Base-by-base conservation (phyloP, 2,113 vertebrate genomes). In the Epinephelus cyanopodus region DNA sequence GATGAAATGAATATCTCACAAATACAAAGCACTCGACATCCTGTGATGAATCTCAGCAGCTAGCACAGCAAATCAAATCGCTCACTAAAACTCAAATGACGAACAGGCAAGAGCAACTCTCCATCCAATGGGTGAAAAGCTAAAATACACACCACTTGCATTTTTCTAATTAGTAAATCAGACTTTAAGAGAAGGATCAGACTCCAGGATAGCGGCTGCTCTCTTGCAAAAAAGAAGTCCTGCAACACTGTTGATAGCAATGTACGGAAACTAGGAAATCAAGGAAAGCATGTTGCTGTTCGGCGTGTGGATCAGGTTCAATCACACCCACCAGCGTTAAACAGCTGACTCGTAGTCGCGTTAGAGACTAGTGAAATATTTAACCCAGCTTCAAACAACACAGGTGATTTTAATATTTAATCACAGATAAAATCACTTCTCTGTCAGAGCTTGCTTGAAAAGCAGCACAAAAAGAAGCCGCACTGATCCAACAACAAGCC, bases 331-430 rank as follows among this genome's bases (percentile, higher is more conserved):
- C 21, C 45, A 47, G 23, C 15, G 10, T 21, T 60, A 62, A 74
- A 62, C 58, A 39, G 21, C 47, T 25, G 27, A 39, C 42, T 37
- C 25, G 21, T 39, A 3, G n/a, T 15, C 1, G 19, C 42, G 18
- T 19, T 14, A 11, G 57, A 33, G 18, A 11, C 19, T 8, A 10
- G 5, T 37, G 1, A 63, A 23, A 74, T 52, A 63, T 39, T 63
- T 6, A 56, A 65, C 56, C 37, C 37, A 66, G 23, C 33, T 29
- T 58, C 37, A 77, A 57, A 57, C 52, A 76, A 65, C 61, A 39
- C 37, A 18, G 12, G 7, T 47, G 39, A 77, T 29, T 6, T 75
- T 19, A 5, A 65, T 45, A 17, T 48, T 67, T 47, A 42, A 25
- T 27, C 61, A 10, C 54, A 25, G 47, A 4, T 37, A 15, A 52